Base-by-base conservation (phyloP, 1,140 invertebrate genomes). In the Pogonomyrmex californicus region DNA sequence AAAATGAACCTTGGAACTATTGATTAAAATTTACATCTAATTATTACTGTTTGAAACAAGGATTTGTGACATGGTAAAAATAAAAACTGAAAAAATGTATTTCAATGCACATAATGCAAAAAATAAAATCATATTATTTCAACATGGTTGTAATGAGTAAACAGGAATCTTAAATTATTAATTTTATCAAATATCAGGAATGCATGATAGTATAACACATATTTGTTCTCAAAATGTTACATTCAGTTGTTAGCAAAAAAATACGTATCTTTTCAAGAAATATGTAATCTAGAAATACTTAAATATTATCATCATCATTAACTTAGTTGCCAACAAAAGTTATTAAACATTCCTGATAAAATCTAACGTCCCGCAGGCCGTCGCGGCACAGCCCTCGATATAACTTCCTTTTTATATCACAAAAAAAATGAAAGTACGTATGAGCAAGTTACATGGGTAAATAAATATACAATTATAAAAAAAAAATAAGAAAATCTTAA, bases 131-230 rank as follows among this genome's bases (percentile, higher is more conserved):
- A 3, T 6, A 44, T 5, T 9, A 68, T 7, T 65, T 49, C 9
- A 68, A 49, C 49, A 68, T n/a, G n/a, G 10, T 12, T 23, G 12
- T 23, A 68, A 14, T 68, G 12, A 68, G 41, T 12, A 47, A 68
- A 68, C 41, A 49, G 41, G 5, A 68, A 23, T 49, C 17, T 66
- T 79, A 66, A 66, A 38, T 79, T 51, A 66, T 51, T 23, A 66
- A 79, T 38, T 51, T 38, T 79, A 79, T 41, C 33, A 49, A 12
- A n/a, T 78, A 78, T 38, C 44, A 78, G 44, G 60, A 79, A 66
- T 79, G 60, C 3, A 66, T 51, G n/a, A 79, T 66, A 66, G n/a
- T 51, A 51, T n/a, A 51, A 66, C n/a, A 66, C 51, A 47, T 33
- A 66, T 23, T 49, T 49, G 33, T 30, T 65, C 17, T 23, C 49